phyloP scores from a whole-genome alignment of 1,140 invertebrate species.

The Pectinophora gossypiella region DNA sequence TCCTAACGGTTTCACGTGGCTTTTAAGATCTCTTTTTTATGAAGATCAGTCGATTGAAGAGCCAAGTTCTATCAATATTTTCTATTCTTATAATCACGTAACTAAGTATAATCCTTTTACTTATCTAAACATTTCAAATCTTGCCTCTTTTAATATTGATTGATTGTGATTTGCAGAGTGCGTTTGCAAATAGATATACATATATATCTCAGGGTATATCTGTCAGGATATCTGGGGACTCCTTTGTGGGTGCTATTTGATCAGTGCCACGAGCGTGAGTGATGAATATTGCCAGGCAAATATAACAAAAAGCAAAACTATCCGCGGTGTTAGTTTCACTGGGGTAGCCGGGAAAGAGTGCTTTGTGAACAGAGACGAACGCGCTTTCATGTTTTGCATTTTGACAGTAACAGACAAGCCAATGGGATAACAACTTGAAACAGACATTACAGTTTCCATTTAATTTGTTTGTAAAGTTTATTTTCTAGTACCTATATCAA shows the following conservation, averaged over 20 bases:
- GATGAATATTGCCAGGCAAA: slow-evolving; percentile 74
- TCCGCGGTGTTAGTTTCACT: slow-evolving; percentile 67
- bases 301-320: slow-evolving; percentile 74
- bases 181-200: slow-evolving; percentile 56
- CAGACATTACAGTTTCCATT: too few species aligned
- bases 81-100: neutral
- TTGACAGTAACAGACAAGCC: too few species aligned
- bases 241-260: slow-evolving; percentile 69
- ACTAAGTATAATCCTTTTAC: neutral
- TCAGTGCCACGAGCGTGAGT: slow-evolving; percentile 70
- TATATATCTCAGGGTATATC: slow-evolving; percentile 64
- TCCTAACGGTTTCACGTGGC: slow-evolving; percentile 33
- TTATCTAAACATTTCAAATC: neutral
- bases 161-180: slow-evolving; percentile 28
- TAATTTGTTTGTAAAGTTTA: too few species aligned
- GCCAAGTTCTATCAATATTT: slow-evolving; percentile 9
- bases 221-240: slow-evolving; percentile 66
- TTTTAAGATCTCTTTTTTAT: slow-evolving; percentile 25
- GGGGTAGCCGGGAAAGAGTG: slow-evolving; percentile 42
- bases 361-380: slow-evolving; percentile 15
- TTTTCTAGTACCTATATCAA: too few species aligned
- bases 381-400: slow-evolving; percentile 18
- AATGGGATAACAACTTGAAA: too few species aligned
- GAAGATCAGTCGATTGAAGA: slow-evolving; percentile 9
- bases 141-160: slow-evolving; percentile 6